phyloP scores from a whole-genome alignment of 2,113 vertebrate species.

The Solea senegalensis region DNA sequence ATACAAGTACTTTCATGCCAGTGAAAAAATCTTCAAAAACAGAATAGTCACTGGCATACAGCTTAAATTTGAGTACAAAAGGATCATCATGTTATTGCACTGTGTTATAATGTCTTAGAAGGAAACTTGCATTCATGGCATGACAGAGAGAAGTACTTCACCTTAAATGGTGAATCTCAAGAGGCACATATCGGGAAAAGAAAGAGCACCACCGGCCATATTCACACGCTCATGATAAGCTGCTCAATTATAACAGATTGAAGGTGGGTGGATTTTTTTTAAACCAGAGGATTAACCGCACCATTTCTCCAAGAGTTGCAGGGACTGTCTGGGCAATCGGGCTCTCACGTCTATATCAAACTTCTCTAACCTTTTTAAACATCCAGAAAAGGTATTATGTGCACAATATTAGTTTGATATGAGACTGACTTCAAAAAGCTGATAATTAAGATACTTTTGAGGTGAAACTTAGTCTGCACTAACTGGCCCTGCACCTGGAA shows the following conservation, averaged over 20 bases:
- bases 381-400: not conserved
- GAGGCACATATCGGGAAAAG: conserved; percentile 55
- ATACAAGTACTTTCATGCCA: not conserved
- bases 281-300: not conserved
- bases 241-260: not conserved
- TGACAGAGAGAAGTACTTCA: conserved; percentile 39
- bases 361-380: not conserved
- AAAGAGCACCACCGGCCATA: conserved; percentile 21
- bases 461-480: no score
- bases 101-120: conserved; percentile 23
- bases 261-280: not conserved
- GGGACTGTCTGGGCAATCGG: not conserved
- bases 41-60: not conserved
- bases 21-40: conserved; percentile 14
- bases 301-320: conserved; percentile 1
- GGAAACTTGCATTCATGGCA: conserved; percentile 41
- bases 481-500: no score
- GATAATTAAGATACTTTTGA: not conserved
- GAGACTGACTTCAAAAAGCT: not conserved
- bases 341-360: not conserved
- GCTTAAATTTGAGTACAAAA: conserved; percentile 26
- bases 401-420: not conserved
- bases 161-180: conserved; percentile 46
- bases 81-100: conserved; percentile 8
- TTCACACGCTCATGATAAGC: conserved; percentile 4